phyloP scores from a whole-genome alignment of 2,888 invertebrate genomes.

The Eupithecia centaureata region DNA sequence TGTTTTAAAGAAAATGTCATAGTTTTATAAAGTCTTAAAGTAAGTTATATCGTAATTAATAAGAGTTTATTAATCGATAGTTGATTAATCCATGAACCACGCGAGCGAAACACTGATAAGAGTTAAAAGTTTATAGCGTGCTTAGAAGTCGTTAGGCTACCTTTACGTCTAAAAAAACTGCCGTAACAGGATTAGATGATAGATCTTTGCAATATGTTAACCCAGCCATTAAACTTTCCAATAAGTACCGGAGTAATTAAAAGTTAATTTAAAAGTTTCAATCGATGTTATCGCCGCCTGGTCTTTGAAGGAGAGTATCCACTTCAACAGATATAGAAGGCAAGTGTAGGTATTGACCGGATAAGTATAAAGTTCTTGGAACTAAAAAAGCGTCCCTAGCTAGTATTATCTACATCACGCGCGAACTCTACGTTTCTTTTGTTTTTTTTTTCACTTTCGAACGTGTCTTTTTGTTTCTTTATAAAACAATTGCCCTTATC shows the following conservation, averaged over 20 bases:
- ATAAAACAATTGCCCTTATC: too few species aligned
- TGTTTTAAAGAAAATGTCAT: neutral
- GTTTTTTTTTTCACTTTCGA: too few species aligned
- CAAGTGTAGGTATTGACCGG: neutral
- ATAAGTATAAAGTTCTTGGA: neutral
- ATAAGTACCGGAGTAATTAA: neutral
- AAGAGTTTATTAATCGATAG: neutral
- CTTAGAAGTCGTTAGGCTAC: slow-evolving; percentile 21
- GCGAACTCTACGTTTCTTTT: neutral
- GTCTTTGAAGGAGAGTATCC: neutral
- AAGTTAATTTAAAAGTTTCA: neutral
- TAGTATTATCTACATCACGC: neutral
- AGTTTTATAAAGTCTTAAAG: neutral
- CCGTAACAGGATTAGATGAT: slow-evolving; percentile 8
- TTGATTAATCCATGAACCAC: neutral
- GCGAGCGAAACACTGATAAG: neutral
- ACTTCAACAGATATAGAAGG: neutral
- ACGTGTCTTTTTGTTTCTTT: too few species aligned
- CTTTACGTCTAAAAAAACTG: slow-evolving; percentile 16
- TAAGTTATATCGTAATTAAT: neutral
- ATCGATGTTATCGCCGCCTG: neutral
- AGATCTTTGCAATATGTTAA: slow-evolving; percentile 12
- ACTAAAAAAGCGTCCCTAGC: neutral
- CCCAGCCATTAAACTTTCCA: slow-evolving; percentile 1
- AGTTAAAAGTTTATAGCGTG: slow-evolving; percentile 15